A percentile compares a stretch with the other conserved stretches of the same genome.
These are phyloP conservation scores for Artemia sinica DNA, from an alignment of 2,888 invertebrate species.

Conservation along the genomic window DNA sequence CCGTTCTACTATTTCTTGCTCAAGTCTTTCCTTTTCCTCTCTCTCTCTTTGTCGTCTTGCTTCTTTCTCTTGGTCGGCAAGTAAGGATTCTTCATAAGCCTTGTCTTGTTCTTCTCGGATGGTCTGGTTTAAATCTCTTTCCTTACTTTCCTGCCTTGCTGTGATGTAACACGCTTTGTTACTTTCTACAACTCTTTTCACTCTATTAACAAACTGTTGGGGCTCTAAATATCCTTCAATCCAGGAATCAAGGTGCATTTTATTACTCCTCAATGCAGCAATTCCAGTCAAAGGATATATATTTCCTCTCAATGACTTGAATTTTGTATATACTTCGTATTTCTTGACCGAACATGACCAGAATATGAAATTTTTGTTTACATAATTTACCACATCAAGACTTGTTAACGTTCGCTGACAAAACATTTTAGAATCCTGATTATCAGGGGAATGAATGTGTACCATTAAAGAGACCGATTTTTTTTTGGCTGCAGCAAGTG, in stretches of 20 bases:
- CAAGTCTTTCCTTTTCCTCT: conserved; percentile 37
- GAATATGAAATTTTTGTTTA: conserved; percentile 67
- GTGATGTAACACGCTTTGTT: conserved; percentile 73
- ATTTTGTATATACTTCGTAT: conserved; percentile 79
- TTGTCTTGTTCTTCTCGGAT: conserved; percentile 79
- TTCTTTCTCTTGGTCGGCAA: conserved; percentile 89
- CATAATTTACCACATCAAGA: conserved; percentile 53
- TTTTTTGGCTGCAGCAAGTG: conserved; percentile 82
- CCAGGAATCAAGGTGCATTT: conserved; percentile 80
- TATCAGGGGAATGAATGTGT: conserved; percentile 76
- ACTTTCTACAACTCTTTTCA: conserved; percentile 57
- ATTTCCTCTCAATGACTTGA: conserved; percentile 64
- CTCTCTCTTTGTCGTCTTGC: conserved; percentile 45
- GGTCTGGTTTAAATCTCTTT: conserved; percentile 65
- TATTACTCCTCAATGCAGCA: conserved; percentile 69
- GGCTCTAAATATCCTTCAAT: conserved; percentile 68
- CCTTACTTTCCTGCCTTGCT: conserved; percentile 66
- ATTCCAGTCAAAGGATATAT: conserved; percentile 74
- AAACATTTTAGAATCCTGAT: conserved; percentile 59
- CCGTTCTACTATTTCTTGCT: conserved; percentile 34
- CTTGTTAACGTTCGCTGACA: conserved; percentile 61
- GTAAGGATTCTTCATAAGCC: conserved; percentile 74
- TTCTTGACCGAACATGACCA: conserved; percentile 83
- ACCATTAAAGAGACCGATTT: conserved; percentile 81
- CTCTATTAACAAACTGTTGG: conserved; percentile 47